Base-by-base conservation (phyloP, 2,888 invertebrate genomes). In the Cephus pygmeus region DNA sequence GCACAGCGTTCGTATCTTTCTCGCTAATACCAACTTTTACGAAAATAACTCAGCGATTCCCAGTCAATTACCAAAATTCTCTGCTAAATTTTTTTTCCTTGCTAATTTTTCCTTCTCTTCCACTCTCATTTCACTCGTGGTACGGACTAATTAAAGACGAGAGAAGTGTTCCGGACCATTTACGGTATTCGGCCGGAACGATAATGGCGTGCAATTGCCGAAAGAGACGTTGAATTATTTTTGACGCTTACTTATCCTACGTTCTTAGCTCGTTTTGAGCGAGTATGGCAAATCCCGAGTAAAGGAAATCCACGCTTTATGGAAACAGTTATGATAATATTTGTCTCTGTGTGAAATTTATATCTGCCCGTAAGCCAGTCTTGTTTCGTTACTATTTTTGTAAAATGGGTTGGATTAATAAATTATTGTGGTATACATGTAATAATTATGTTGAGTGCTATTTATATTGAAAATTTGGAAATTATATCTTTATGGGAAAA, bases 311-410 rank as follows among this genome's bases (percentile, higher is more conserved):
- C 1, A 9, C 23, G 23, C 9, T 56, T 56, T 23, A 23, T 56
- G 23, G 40, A 1, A 56, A 56, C 23, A 56, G 40, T 11, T 71
- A 71, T 30, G 12, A 12, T n/a, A 75, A 69, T 75, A 9, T 68
- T 87, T 79, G 73, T 85, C 79, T 33, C 80, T 79, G 15, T 74
- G 73, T 34, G 77, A 78, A 15, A 77, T 79, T 68, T 82, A 79
- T 74, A 80, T 78, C 34, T 80, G 75, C 15, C 79, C 79, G 56
- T 81, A 80, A 31, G 79, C 75, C n/a, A 81, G 77, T 79, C 83
- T 34, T 75, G 34, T 34, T 69, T 12, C 30, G 75, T 69, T 69
- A 30, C 6, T 71, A 33, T 6, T 4, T 12, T 71, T 31, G 71
- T 31, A 30, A 30, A 80, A 76, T 74, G 77, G 76, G 79, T 69